Evolutionary conservation across 2,888 invertebrate genomes (phyloP), one percentile per base, ranked within the genome.

Genomic region (Periphyllus acericola): DNA sequence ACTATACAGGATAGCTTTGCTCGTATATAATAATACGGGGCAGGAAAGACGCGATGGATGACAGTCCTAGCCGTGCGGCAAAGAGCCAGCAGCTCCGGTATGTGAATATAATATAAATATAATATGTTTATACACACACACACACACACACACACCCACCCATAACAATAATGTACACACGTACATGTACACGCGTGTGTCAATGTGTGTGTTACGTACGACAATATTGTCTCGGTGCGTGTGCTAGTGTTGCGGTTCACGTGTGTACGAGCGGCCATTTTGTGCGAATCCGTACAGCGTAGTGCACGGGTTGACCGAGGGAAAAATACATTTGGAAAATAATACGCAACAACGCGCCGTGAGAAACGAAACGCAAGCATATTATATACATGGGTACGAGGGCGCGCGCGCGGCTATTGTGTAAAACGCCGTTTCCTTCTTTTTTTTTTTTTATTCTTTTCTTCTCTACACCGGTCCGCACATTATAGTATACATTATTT

Each of bases 201-300:
- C 36, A 36, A n/a, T 36, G 3, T 36, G 6, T n/a, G 40, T n/a
- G 8, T 9, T 3, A 6, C 3, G 4, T 19, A 17, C 72, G 72
- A 72, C 21, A 19, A 40, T 80, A 80, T 80, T 66, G 32, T 14
- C 19, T n/a, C 1, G 3, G 4, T 60, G 55, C n/a, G 60, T 17
- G 19, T 17, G 46, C 19, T n/a, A n/a, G 19, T 60, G 25, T n/a
- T n/a, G n/a, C n/a, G n/a, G n/a, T n/a, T n/a, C n/a, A n/a, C 21
- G 36, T 36, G 36, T 25, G 6, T 0, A 5, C 40, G 40, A 36
- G 19, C 66, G 66, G 80, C 80, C 80, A 80, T 80, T 66, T 80
- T 80, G 40, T 68, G 80, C 80, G 66, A 80, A 80, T 68, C 40
- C 80, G n/a, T 80, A 36, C 34, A 29, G 29, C 2, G 25, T 36